phyloP scores from a whole-genome alignment of 2,113 vertebrate species.

The Pogona vitticeps region DNA sequence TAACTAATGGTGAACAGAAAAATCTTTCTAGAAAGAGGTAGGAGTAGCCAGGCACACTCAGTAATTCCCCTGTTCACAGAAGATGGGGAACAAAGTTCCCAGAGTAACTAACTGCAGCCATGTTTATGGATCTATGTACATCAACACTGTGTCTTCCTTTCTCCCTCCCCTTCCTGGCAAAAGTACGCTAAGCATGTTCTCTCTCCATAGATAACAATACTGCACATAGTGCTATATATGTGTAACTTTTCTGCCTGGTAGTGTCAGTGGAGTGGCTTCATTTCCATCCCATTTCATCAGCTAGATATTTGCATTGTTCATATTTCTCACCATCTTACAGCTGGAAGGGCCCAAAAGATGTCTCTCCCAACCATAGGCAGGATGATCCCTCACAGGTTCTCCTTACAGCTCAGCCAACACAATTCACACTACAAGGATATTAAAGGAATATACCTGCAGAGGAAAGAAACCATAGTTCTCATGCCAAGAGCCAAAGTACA shows the following conservation, averaged over 20 bases:
- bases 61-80: too few relatives aligned
- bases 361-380: background rate
- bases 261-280: background rate
- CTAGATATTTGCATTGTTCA: background rate
- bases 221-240: background rate
- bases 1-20: too few relatives aligned
- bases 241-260: background rate
- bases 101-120: too few relatives aligned
- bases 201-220: background rate
- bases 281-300: background rate
- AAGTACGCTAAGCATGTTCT: background rate
- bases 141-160: background rate
- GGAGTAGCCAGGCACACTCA: too few relatives aligned
- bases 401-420: background rate
- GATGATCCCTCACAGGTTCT: background rate
- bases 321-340: background rate
- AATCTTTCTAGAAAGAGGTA: too few relatives aligned
- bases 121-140: too few relatives aligned
- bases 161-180: background rate
- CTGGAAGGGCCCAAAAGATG: too few relatives aligned
- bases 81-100: too few relatives aligned
- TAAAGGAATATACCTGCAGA: too few relatives aligned
- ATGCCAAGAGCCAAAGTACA: background rate
- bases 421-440: background rate
- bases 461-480: background rate